Percentiles rank a stretch among this genome's conserved stretches.
These are phyloP conservation scores for Aplocera efformata DNA, from an alignment of 2,888 invertebrate species.

Conservation along the genomic window DNA sequence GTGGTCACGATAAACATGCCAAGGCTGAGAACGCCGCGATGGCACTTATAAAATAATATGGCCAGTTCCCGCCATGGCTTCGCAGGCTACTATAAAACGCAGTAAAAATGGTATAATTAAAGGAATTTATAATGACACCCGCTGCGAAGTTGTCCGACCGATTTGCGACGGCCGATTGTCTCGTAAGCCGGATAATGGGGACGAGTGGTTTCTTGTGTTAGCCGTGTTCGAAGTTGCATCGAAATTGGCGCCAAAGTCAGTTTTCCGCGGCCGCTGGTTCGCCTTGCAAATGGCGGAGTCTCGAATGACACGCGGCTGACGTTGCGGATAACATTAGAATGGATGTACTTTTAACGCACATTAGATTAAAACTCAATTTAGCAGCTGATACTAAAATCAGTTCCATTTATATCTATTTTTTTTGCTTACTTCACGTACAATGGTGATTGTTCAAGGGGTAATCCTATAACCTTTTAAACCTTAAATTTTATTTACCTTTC, in stretches of 20 bases:
- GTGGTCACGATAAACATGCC: conserved; percentile 47
- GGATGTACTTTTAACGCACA: conserved; percentile 43
- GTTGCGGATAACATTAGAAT: conserved; percentile 39
- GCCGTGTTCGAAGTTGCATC: conserved; percentile 53
- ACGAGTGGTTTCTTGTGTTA: conserved; percentile 38
- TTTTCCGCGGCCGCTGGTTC: conserved; percentile 70
- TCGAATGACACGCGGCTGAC: conserved; percentile 69
- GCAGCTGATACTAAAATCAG: too few relatives aligned
- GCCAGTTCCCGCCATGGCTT: conserved; percentile 45
- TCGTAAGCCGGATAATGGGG: conserved; percentile 16
- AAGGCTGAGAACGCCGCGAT: conserved; percentile 55
- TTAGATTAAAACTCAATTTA: conserved; percentile 3
- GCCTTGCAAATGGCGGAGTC: conserved; percentile 76
- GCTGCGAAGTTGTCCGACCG: conserved; percentile 39
- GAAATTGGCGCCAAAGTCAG: conserved; percentile 78
- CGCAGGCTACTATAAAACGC: conserved; percentile 51
- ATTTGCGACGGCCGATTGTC: conserved; percentile 38
- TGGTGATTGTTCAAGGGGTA: too few relatives aligned
- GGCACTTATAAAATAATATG: conserved; percentile 53
- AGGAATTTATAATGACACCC: conserved; percentile 68
- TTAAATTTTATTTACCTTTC: too few relatives aligned
- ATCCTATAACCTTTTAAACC: too few relatives aligned
- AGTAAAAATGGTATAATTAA: conserved; percentile 72
- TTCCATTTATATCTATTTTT: too few relatives aligned
- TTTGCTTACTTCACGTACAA: too few relatives aligned